Percentiles rank a stretch among this genome's conserved stretches.
Conservation (phyloP, 2,888 invertebrate genomes). For the Apamea sordens region DNA sequence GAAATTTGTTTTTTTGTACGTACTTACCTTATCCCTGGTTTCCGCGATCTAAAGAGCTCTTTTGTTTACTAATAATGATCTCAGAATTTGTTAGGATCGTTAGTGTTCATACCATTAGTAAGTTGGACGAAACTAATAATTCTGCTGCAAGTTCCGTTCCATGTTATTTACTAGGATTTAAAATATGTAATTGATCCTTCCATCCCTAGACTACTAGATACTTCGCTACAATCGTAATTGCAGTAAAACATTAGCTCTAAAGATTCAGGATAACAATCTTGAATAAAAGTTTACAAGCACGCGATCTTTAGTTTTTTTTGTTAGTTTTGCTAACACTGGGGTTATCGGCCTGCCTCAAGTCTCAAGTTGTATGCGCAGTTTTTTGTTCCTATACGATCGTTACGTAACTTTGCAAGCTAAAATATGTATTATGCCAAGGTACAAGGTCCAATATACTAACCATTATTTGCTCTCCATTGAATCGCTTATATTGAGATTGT, state of each 20-base stretch:
- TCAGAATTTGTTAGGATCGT: background rate
- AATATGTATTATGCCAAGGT: conserved; percentile 39
- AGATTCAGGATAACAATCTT: conserved; percentile 30
- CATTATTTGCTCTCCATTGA: conserved; percentile 53
- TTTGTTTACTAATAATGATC: conserved; percentile 11
- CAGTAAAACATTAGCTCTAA: conserved; percentile 8
- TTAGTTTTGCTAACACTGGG: conserved; percentile 64
- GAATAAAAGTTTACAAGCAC: conserved; percentile 46
- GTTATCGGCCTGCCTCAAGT: conserved; percentile 67
- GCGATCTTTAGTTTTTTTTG: conserved; percentile 64
- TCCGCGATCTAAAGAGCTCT: background rate
- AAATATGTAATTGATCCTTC: conserved; percentile 2
- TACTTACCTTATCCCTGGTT: background rate
- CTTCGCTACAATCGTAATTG: conserved; percentile 1
- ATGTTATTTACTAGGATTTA: background rate
- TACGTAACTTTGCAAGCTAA: conserved; percentile 55
- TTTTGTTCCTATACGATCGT: conserved; percentile 50
- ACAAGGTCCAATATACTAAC: conserved; percentile 49
- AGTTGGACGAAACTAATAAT: background rate
- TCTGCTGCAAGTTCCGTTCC: background rate
- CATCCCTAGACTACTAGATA: conserved; percentile 8
- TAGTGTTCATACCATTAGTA: background rate
- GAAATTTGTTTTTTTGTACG: background rate
- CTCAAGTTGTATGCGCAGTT: conserved; percentile 56
- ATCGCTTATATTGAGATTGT: conserved; percentile 27